Evolutionary conservation across 2,888 invertebrate genomes (phyloP).

Genomic region (Sminthurides aquaticus): DNA sequence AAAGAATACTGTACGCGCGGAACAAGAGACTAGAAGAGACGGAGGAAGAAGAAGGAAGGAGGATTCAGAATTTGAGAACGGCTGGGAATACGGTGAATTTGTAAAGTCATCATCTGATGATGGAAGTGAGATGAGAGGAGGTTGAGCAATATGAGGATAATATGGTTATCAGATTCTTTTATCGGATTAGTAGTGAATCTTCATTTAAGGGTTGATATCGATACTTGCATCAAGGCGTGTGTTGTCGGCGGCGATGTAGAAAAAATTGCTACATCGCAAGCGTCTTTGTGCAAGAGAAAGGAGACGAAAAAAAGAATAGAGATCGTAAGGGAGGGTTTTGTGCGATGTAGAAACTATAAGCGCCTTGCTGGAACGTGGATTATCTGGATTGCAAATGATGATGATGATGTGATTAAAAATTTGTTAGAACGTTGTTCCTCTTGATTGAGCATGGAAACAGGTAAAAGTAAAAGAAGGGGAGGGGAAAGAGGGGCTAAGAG

Average conservation of each 20-base stretch:
- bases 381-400: no score
- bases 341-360: no score
- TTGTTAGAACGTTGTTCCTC: no score
- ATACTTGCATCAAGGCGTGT: constrained; percentile 6
- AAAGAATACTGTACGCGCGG: background rate
- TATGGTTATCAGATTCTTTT: constrained; percentile 4
- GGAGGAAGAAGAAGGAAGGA: background rate
- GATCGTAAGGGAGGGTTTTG: no score
- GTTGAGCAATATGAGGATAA: background rate
- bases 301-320: no score
- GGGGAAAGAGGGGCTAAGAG: no score
- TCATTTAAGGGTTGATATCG: constrained; percentile 5
- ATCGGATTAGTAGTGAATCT: constrained; percentile 2
- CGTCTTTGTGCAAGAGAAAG: background rate
- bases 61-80: background rate
- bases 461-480: no score
- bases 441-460: no score
- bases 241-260: background rate
- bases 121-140: background rate
- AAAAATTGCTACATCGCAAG: background rate
- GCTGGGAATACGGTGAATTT: background rate
- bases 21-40: background rate
- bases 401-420: background rate
- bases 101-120: constrained; percentile 2
- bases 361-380: no score